These are phyloP conservation scores for Ctenomys sociabilis DNA, from an alignment of 2,113 vertebrate genomes.

Conservation along the genomic window DNA sequence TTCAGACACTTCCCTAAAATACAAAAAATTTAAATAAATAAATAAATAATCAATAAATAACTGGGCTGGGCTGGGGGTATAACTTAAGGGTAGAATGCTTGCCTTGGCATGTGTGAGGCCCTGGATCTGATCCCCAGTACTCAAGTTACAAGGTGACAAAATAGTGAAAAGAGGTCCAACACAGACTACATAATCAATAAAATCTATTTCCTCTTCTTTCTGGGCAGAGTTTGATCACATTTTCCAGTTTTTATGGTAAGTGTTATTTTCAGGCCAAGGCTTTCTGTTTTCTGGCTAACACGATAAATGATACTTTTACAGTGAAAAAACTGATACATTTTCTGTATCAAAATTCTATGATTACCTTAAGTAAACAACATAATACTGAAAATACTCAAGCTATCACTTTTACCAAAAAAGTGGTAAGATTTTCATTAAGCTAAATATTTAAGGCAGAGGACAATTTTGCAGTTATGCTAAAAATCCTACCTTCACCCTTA, in stretches of 20 bases:
- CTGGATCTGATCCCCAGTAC: background rate
- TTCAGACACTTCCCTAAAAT: too few species aligned
- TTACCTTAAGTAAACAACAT: background rate
- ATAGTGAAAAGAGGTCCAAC: background rate
- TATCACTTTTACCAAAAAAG: background rate
- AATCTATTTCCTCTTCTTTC: background rate
- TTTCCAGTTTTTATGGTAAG: background rate
- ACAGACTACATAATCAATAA: background rate
- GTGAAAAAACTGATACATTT: background rate
- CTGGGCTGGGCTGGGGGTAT: background rate
- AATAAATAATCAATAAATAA: too few species aligned
- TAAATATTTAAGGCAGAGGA: background rate
- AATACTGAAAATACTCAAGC: background rate
- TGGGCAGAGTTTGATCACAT: background rate
- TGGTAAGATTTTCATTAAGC: background rate
- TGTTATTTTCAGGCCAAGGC: background rate
- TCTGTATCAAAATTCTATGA: constrained; percentile 2
- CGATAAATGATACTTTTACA: background rate
- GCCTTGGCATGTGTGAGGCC: background rate
- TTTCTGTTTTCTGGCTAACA: background rate
- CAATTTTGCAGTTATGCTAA: background rate
- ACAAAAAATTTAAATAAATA: too few species aligned
- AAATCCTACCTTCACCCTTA: background rate
- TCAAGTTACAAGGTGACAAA: background rate
- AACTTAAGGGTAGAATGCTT: background rate